Conservation (phyloP, 2,113 vertebrate genomes). For the Gorsachius goisagi region DNA sequence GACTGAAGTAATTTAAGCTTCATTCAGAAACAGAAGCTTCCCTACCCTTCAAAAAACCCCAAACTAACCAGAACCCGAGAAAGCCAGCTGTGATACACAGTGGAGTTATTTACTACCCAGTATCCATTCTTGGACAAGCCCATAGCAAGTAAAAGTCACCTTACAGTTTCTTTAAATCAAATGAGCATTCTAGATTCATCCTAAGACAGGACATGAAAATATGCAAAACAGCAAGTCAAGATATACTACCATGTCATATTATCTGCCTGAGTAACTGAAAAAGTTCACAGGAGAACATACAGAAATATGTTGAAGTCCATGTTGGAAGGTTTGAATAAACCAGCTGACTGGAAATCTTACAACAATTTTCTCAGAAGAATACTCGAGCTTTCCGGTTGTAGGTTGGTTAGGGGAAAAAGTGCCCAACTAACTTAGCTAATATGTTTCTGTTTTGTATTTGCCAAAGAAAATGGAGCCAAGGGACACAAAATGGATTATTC, state of each 20-base stretch:
- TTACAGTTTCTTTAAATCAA: neutral
- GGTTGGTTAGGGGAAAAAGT: neutral
- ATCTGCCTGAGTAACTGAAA: neutral
- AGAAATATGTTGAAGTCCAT: neutral
- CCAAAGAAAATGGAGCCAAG: neutral
- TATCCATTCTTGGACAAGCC: neutral
- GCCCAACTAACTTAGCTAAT: neutral
- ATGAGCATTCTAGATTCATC: neutral
- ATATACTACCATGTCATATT: neutral
- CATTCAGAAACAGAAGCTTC: neutral
- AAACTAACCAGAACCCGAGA: neutral
- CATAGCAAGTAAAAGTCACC: neutral
- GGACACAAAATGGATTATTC: neutral
- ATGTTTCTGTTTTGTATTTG: neutral
- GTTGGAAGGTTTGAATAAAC: neutral
- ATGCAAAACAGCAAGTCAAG: neutral
- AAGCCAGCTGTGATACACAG: neutral
- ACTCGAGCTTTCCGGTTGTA: neutral
- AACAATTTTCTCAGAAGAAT: neutral
- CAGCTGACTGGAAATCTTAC: neutral
- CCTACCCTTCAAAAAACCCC: neutral
- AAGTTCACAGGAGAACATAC: neutral
- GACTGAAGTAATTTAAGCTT: neutral
- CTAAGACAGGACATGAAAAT: neutral
- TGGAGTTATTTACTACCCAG: neutral